A percentile compares a stretch with the other conserved stretches of the same genome.
These are phyloP conservation scores for Crenichthys baileyi DNA, from an alignment of 2,797 vertebrate species.

Conservation along the genomic window DNA sequence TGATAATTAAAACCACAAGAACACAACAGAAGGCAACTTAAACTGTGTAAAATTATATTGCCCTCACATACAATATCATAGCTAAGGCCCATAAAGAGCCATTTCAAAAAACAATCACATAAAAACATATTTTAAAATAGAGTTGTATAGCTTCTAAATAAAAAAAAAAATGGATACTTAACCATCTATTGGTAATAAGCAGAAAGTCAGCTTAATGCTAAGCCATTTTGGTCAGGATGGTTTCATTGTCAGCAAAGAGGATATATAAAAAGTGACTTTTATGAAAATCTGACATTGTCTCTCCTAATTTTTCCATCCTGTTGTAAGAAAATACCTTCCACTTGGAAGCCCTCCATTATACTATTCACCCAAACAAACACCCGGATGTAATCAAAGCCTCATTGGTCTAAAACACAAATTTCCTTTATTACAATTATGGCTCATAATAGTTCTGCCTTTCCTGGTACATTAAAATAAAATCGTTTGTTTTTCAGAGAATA, in stretches of 20 bases:
- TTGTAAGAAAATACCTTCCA: not conserved
- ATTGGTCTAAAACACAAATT: slow-evolving; percentile 18
- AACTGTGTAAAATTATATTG: not conserved
- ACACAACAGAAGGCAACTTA: too few relatives aligned
- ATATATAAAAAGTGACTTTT: not conserved
- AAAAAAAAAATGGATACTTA: slow-evolving; percentile 1
- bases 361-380: not conserved
- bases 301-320: not conserved
- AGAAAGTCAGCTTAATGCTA: not conserved
- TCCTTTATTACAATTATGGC: slow-evolving; percentile 17
- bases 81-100: not conserved
- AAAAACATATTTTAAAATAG: not conserved
- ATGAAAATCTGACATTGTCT: not conserved
- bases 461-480: slow-evolving; percentile 40
- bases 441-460: slow-evolving; percentile 16
- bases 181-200: slow-evolving; percentile 31
- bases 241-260: slow-evolving; percentile 15
- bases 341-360: not conserved
- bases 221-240: not conserved
- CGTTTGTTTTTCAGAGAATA: slow-evolving; percentile 28
- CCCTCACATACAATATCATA: not conserved
- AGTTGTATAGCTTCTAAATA: not conserved
- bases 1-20: too few relatives aligned
- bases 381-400: not conserved
- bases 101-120: not conserved